Base-by-base conservation (phyloP, 2,888 invertebrate genomes). In the Ariolimax columbianus region DNA sequence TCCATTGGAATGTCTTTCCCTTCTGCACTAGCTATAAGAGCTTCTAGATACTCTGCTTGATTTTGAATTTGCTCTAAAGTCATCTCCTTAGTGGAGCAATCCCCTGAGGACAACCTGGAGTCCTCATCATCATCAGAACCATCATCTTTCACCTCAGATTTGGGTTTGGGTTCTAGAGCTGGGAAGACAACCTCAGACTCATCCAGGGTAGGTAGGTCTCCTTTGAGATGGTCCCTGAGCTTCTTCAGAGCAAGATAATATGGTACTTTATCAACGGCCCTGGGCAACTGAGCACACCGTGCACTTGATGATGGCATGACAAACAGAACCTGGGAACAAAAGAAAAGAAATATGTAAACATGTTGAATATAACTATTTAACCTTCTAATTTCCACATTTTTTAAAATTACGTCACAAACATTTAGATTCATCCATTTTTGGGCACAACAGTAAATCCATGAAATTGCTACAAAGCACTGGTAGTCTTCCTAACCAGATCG, bases 271-370 rank as follows among this genome's bases (percentile, higher is more conserved):
- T 99, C 99, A 0, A 98, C 97, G 36, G 98, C 98, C 90, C 98
- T 96, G n/a, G 99, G 99, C 90, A 99, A 95, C 94, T 99, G 98
- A 66, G 99, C 98, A 95, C 98, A 99, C 82, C 99, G 96, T 79
- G 99, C 98, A 93, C 98, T 98, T 80, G 98, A 98, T 83, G 98
- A 99, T 89, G 99, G 99, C 98, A 99, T 98, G 93, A 99, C 99
- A 97, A 98, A 99, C 96, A 98, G 97, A 94, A 97, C 97, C 98
- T 98, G 95, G 3, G n/a, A 63, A 63, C 23, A n/a, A 55, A 55
- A 9, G n/a, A 63, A 19, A 55, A 55, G 3, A 63, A 63, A 19
- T 23, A 55, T 23, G 55, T 11, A 55, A 23, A 23, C 7, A 55
- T 47, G 47, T 14, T 55, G 19, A 23, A 14, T 55, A 3, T 55